Evolutionary conservation across 2,888 invertebrate genomes (phyloP).

Genomic region (Amiota minor): DNA sequence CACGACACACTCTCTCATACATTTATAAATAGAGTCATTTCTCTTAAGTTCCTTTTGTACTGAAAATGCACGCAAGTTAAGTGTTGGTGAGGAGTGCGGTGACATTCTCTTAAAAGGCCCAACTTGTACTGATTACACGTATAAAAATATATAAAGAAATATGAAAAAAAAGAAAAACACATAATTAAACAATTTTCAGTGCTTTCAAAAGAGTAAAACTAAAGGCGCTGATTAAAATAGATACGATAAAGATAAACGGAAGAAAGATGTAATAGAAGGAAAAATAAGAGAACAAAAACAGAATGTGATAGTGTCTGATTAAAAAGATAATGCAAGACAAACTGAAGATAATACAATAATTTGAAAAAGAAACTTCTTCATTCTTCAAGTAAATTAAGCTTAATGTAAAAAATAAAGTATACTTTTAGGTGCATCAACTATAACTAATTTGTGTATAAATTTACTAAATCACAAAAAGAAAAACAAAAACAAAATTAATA

Average conservation of each 20-base stretch:
- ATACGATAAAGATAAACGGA: conserved; percentile 39
- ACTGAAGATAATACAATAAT: conserved; percentile 65
- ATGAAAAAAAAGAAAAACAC: too few species aligned
- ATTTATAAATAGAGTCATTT: conserved; percentile 4
- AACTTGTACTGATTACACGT: conserved; percentile 27
- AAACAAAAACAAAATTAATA: neutral
- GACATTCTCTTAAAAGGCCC: neutral
- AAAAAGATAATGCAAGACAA: conserved; percentile 58
- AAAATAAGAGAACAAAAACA: conserved; percentile 39
- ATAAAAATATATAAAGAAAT: neutral
- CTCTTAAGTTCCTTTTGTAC: conserved; percentile 25
- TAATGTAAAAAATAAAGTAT: conserved; percentile 50
- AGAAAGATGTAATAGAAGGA: conserved; percentile 31
- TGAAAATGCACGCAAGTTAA: neutral
- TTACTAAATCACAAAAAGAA: neutral
- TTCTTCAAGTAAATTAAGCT: conserved; percentile 30
- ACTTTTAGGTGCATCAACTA: conserved; percentile 56
- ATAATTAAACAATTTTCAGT: conserved; percentile 7
- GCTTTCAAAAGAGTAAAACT: conserved; percentile 1
- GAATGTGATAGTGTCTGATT: conserved; percentile 72
- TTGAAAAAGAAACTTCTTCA: conserved; percentile 45
- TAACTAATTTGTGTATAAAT: conserved; percentile 1
- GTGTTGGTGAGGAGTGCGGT: neutral
- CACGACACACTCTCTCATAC: neutral
- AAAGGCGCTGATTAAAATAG: conserved; percentile 32